Base-by-base conservation (phyloP, 2,113 vertebrate species). In the Calyptommatus sinebrachiatus region DNA sequence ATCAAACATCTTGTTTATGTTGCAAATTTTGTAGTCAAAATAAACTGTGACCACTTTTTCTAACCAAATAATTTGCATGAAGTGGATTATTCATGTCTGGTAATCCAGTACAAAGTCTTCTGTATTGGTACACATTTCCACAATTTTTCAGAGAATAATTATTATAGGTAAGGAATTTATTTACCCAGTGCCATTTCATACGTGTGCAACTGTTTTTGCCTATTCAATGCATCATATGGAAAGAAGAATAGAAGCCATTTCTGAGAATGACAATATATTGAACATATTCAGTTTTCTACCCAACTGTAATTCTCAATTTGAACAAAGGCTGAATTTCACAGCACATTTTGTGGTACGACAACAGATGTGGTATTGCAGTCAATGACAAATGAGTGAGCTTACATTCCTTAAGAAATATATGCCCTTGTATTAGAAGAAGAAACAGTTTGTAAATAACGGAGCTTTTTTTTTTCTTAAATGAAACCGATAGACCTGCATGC, bases 331-430 rank as follows among this genome's bases (percentile, higher is more conserved):
- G 84, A 86, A n/a, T 69, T 1, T n/a, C 66, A 71, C 22, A 70
- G 0, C n/a, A 11, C 22, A 24, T 0, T 0, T 21, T 50, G 14
- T 8, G 66, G 29, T 45, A 22, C 12, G 73, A 26, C 4, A 70
- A 29, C 53, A 50, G 31, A 35, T 63, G 0, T 7, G n/a, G 80
- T 81, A 48, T 31, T 85, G 83, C 11, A 63, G 66, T 71, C 77
- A 45, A 5, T 75, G n/a, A 57, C 6, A 85, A 79, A 73, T 76
- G 60, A 16, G 10, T 77, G 73, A 21, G 73, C 1, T 21, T 79
- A 9, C 45, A 70, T 2, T 1, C 35, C 18, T 26, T 66, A 26
- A 8, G 77, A 80, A 79, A 81, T 21, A 48, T 2, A 48, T 0
- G 2, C 0, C 1, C 60, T 62, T 75, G 0, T 48, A 5, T 68